These are phyloP conservation scores for Clepsis dumicolana DNA, from an alignment of 2,888 invertebrate genomes.

Conservation along the genomic window DNA sequence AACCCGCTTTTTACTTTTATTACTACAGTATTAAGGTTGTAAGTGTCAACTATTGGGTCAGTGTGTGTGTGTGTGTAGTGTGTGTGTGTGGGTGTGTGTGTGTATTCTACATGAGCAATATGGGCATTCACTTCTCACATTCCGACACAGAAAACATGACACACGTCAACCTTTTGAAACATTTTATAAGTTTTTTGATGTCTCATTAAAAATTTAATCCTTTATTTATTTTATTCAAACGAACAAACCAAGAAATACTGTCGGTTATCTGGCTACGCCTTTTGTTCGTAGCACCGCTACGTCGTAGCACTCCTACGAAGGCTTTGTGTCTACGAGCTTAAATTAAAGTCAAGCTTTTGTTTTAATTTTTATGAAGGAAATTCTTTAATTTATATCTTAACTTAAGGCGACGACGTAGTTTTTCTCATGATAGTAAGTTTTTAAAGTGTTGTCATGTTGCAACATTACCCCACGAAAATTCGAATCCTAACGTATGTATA, in stretches of 20 bases:
- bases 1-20: too few relatives aligned
- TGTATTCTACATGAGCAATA: too few relatives aligned
- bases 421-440: too few relatives aligned
- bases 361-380: background rate
- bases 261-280: constrained; percentile 9
- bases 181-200: background rate
- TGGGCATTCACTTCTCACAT: background rate
- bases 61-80: too few relatives aligned
- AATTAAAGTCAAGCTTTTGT: background rate
- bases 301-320: constrained; percentile 15
- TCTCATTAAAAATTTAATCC: background rate
- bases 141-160: background rate
- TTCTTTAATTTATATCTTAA: background rate
- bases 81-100: too few relatives aligned
- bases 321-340: background rate
- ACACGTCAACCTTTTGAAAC: too few relatives aligned
- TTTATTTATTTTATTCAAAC: background rate
- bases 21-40: too few relatives aligned
- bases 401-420: background rate
- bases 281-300: constrained; percentile 20
- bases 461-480: too few relatives aligned
- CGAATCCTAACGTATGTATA: too few relatives aligned
- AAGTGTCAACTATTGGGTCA: too few relatives aligned
- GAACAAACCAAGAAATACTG: constrained; percentile 6
- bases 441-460: too few relatives aligned